These are phyloP conservation scores for Coelopa frigida DNA, from an alignment of 1,140 invertebrate genomes.

Conservation along the genomic window DNA sequence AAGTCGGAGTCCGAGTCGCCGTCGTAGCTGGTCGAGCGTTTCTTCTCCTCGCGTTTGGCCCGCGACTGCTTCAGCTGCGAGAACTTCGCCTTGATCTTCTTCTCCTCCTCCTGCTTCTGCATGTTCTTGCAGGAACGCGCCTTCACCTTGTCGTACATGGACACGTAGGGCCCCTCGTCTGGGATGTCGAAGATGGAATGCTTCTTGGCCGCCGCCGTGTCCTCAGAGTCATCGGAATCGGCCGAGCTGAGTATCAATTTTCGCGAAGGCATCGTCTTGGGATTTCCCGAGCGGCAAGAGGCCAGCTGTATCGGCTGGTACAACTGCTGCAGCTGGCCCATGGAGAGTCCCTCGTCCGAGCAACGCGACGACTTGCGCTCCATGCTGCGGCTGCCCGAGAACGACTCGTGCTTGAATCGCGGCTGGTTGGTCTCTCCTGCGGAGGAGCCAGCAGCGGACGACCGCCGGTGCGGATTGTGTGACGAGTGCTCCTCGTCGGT, in stretches of 20 bases:
- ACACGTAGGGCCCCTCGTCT: constrained; percentile 86
- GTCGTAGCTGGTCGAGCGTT: constrained; percentile 78
- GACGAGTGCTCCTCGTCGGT: constrained; percentile 30
- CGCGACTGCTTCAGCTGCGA: constrained; percentile 79
- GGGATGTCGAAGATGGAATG: constrained; percentile 89
- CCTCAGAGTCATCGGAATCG: constrained; percentile 54
- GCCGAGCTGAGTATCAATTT: constrained; percentile 33
- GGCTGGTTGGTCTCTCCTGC: too few relatives aligned
- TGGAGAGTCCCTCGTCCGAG: constrained; percentile 19
- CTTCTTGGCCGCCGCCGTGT: constrained; percentile 72
- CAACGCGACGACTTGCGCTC: constrained; percentile 31
- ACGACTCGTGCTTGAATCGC: constrained; percentile 9
- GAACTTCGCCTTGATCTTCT: constrained; percentile 83
- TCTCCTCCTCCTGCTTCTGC: constrained; percentile 85
- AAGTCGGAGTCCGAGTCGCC: constrained; percentile 70
- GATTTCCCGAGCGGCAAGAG: constrained; percentile 16
- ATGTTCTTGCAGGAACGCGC: constrained; percentile 86
- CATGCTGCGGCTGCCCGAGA: constrained; percentile 20
- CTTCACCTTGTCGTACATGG: constrained; percentile 98
- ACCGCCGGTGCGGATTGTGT: constrained; percentile 25
- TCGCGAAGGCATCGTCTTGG: constrained; percentile 23
- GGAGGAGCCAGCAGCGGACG: constrained; percentile 25
- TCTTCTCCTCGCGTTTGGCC: constrained; percentile 76
- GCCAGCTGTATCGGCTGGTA: constrained; percentile 4
- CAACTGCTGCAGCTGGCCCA: constrained; percentile 1